phyloP scores from a whole-genome alignment of 1,140 invertebrate genomes.

The Prorops nasuta region DNA sequence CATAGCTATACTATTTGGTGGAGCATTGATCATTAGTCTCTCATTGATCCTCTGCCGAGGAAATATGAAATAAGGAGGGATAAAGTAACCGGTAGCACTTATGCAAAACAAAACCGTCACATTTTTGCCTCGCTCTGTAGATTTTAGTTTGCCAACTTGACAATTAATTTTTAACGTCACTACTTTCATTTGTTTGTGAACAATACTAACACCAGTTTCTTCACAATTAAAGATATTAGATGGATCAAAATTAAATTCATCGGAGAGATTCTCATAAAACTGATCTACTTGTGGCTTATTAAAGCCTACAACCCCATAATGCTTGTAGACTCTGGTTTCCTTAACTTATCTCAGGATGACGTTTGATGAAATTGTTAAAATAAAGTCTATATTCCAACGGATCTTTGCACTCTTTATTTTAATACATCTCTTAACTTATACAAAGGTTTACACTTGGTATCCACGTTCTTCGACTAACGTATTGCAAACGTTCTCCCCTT shows the following conservation, averaged over 20 bases:
- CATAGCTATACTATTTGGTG: conserved; percentile 17
- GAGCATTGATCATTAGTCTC: conserved; percentile 22
- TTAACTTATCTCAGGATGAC: conserved; percentile 44
- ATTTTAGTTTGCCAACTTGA: not conserved
- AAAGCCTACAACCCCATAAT: conserved; percentile 18
- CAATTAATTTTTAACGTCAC: not conserved
- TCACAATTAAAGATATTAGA: not conserved
- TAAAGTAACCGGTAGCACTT: conserved; percentile 24
- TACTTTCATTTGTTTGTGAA: not conserved
- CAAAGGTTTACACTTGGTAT: no score
- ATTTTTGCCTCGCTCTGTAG: not conserved
- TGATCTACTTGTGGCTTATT: conserved; percentile 34
- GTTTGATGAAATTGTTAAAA: conserved; percentile 50
- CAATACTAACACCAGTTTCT: not conserved
- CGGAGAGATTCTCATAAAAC: conserved; percentile 35
- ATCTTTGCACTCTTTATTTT: no score
- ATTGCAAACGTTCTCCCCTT: no score
- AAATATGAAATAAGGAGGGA: conserved; percentile 35
- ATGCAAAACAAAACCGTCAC: conserved; percentile 24
- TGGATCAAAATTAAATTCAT: not conserved
- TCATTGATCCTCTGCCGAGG: conserved; percentile 19
- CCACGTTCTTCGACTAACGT: no score
- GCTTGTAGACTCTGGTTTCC: conserved; percentile 47
- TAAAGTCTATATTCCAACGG: no score
- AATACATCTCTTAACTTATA: no score